These are phyloP conservation scores for Yponomeuta cagnagella DNA, from an alignment of 2,888 invertebrate genomes.

Conservation along the genomic window DNA sequence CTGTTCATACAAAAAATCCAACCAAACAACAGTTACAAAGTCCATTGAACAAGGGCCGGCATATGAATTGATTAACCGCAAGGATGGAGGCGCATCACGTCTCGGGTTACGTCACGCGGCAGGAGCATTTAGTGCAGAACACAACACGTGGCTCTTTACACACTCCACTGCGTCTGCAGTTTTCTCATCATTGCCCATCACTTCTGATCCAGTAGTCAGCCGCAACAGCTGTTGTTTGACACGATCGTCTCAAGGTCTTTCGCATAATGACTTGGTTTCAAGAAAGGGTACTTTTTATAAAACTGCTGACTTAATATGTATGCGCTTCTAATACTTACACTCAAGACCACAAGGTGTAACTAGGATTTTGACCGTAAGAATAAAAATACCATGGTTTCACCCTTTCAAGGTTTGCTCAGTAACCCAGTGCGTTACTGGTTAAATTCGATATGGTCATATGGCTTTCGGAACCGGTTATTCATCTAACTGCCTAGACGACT, in stretches of 20 bases:
- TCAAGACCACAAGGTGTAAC: neutral
- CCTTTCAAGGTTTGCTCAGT: slow-evolving; percentile 22
- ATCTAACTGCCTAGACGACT: slow-evolving; percentile 49
- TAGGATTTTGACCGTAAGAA: too few relatives aligned
- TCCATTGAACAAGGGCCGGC: neutral
- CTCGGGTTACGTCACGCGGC: slow-evolving; percentile 35
- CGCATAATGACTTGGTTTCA: slow-evolving; percentile 4
- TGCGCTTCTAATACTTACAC: too few relatives aligned
- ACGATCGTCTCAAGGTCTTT: slow-evolving; percentile 9
- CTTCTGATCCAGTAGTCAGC: slow-evolving; percentile 47
- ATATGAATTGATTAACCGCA: slow-evolving; percentile 32
- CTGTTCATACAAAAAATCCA: neutral
- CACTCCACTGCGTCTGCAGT: slow-evolving; percentile 47
- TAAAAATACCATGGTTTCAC: neutral
- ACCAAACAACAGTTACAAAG: neutral
- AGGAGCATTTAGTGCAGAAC: slow-evolving; percentile 30
- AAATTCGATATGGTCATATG: slow-evolving; percentile 44
- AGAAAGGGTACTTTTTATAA: neutral
- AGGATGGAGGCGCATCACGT: slow-evolving; percentile 34
- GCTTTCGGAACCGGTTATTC: slow-evolving; percentile 46
- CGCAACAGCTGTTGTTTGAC: slow-evolving; percentile 33
- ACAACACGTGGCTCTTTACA: slow-evolving; percentile 53
- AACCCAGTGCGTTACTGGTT: slow-evolving; percentile 48
- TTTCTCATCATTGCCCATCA: slow-evolving; percentile 46
- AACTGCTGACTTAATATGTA: neutral